phyloP scores from a whole-genome alignment of 2,888 invertebrate species.

The Rugalucina vietnamica region DNA sequence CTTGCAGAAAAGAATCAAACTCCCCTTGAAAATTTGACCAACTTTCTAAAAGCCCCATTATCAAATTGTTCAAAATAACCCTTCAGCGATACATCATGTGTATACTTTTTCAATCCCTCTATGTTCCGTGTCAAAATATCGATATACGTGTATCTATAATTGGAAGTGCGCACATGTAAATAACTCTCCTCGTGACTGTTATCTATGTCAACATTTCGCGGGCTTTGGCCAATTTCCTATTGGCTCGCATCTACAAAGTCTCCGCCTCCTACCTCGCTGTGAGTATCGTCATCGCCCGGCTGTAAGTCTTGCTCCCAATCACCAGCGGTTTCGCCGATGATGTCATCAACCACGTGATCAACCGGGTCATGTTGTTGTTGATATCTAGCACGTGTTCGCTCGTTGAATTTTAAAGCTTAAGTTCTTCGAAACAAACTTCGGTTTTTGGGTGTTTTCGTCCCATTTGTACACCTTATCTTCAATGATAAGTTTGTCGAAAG shows the following conservation, averaged over 20 bases:
- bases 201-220: neutral
- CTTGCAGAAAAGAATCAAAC: no score
- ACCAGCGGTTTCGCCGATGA: neutral
- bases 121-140: no score
- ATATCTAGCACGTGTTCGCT: neutral
- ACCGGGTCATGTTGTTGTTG: neutral
- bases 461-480: neutral
- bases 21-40: no score
- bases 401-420: neutral
- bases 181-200: no score
- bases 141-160: no score
- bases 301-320: neutral
- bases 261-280: neutral
- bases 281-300: neutral
- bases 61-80: no score
- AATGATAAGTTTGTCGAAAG: neutral
- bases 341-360: neutral
- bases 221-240: neutral
- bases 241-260: neutral
- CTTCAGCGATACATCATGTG: no score
- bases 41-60: no score
- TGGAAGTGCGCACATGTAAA: no score
- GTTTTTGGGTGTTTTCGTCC: neutral
- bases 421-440: neutral
- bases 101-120: no score